phyloP scores from a whole-genome alignment of 2,888 invertebrate species.

The Limnephilus lunatus region DNA sequence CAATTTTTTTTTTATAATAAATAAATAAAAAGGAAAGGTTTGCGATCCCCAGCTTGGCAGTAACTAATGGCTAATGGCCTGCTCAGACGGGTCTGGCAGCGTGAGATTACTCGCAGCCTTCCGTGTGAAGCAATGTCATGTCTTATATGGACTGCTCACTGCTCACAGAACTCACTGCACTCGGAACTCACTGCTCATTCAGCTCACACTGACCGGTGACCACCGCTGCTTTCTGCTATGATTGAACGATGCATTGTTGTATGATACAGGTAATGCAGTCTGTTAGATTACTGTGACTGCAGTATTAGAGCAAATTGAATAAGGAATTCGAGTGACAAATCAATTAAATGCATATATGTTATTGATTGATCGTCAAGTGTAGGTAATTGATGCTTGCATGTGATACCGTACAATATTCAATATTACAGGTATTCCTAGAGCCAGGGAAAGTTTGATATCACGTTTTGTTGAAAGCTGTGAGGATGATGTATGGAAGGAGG shows the following conservation, averaged over 20 bases:
- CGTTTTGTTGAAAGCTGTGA: too few relatives aligned
- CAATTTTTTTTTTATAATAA: too few relatives aligned
- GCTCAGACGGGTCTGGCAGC: slow-evolving; percentile 19
- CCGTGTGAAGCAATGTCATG: slow-evolving; percentile 27
- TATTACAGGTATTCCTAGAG: too few relatives aligned
- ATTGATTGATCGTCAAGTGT: not conserved
- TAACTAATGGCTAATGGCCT: not conserved
- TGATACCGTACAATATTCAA: too few relatives aligned
- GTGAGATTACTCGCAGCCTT: slow-evolving; percentile 24
- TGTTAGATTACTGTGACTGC: not conserved
- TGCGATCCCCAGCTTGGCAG: not conserved
- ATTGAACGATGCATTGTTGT: not conserved
- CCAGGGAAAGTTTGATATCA: too few relatives aligned
- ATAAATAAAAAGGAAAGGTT: not conserved
- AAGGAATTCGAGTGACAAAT: not conserved
- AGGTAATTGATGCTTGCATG: not conserved
- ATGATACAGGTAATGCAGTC: not conserved
- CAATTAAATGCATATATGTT: not conserved
- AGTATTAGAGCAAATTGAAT: not conserved
- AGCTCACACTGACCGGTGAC: not conserved
- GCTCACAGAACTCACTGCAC: slow-evolving; percentile 10
- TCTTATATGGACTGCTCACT: slow-evolving; percentile 3
- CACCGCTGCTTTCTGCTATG: not conserved
- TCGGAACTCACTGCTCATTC: not conserved
- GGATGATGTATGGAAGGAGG: too few relatives aligned